Base-by-base conservation (phyloP, 2,797 vertebrate species). In the Neolamprologus multifasciatus region DNA sequence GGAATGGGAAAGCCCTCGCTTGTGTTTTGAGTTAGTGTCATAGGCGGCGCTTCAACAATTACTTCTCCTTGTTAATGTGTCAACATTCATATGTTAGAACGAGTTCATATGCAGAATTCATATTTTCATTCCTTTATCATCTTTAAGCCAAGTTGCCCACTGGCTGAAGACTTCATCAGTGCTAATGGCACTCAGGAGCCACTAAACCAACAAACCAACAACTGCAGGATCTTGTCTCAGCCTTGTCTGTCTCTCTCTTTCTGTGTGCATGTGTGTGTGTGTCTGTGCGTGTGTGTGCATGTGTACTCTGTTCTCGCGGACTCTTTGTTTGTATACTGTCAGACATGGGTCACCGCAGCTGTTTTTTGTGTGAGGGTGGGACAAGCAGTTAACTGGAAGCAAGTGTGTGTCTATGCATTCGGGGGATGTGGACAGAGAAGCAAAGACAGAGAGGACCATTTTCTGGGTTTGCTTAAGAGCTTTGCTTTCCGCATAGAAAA, bases 261-360 rank as follows among this genome's bases (percentile, higher is more conserved):
- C 31, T 43, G 21, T 78, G 80, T 59, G 62, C 43, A 69, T 64
- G 14, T 84, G 81, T 80, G 81, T 80, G 78, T 87, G 81, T 88
- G 86, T 82, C 80, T 86, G 83, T 55, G 84, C 45, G 82, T 81
- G 81, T 83, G 74, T 45, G 57, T 79, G 40, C 31, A 1, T 38
- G 29, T 23, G 29, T 33, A 14, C 69, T 89, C 67, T 26, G 77
- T 92, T 93, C 92, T 82, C 59, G 71, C 54, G 81, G 82, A 85
- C 81, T 84, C 90, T 94, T 91, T 95, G 94, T 96, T 95, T 95
- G 94, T 95, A 85, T 87, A 93, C 91, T 87, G 91, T 90, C 94
- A 92, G 93, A 92, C 92, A 92, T 45, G 93, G 95, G 92, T 95
- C 95, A 95, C 87, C 91, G 93, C 95, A 95, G 93, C 93, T 95